Conservation (phyloP, 2,113 vertebrate species). For the Natator depressus region DNA sequence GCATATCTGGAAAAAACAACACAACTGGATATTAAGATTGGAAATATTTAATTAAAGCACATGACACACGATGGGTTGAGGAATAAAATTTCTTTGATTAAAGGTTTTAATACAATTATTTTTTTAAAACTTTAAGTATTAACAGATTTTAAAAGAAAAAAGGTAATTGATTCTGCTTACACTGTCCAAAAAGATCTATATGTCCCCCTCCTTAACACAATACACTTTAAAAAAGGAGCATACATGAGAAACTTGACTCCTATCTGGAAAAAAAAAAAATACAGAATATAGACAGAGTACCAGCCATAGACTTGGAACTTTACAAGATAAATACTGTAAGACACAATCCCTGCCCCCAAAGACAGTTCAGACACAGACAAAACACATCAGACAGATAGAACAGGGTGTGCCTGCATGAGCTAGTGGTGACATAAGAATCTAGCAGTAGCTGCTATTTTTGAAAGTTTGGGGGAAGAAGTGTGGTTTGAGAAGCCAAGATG, state of each 20-base stretch:
- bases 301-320: background rate
- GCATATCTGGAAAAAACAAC: conserved; percentile 75
- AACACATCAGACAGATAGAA: background rate
- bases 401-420: background rate
- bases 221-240: background rate
- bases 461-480: background rate
- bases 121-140: background rate
- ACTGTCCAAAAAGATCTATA: background rate
- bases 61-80: background rate
- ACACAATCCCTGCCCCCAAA: background rate
- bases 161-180: background rate
- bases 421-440: background rate
- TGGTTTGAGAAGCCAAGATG: background rate
- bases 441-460: background rate
- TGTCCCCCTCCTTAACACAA: background rate
- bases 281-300: background rate
- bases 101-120: background rate
- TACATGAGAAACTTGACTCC: background rate
- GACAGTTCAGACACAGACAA: background rate
- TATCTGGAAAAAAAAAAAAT: background rate
- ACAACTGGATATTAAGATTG: background rate
- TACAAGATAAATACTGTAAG: background rate
- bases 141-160: background rate
- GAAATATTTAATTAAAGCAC: background rate
- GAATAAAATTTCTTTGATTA: background rate